Percentiles rank a stretch among this genome's conserved stretches.
phyloP scores from a whole-genome alignment of 2,113 vertebrate genomes.

The Oryzias curvinotus region DNA sequence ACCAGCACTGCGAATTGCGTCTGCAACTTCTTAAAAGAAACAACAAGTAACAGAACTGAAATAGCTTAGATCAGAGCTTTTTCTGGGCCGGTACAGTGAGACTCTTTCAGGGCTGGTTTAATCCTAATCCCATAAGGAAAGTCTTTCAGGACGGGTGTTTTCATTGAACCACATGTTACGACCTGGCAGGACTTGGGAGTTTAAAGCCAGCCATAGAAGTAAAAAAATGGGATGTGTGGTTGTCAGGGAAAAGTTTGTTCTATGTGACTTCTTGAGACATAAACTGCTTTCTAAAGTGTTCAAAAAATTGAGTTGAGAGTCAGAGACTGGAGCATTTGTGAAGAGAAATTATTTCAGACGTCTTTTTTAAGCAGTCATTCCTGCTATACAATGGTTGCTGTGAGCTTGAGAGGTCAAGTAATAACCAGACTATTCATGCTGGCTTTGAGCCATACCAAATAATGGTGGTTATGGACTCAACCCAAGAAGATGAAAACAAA shows the following conservation, averaged over 20 bases:
- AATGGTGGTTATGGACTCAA: constrained; percentile 67
- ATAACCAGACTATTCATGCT: constrained; percentile 30
- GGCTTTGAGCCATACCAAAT: constrained; percentile 56
- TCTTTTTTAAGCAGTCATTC: constrained; percentile 13
- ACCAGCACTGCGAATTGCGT: constrained; percentile 9
- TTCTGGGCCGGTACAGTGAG: constrained; percentile 35
- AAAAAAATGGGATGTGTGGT: constrained; percentile 44
- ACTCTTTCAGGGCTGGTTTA: constrained; percentile 46
- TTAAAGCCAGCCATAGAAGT: constrained; percentile 29
- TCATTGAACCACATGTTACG: constrained; percentile 47
- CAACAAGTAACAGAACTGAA: constrained; percentile 46
- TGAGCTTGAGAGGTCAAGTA: constrained; percentile 22
- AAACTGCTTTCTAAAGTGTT: no score
- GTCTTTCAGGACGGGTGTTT: constrained; percentile 37
- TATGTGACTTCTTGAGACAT: neutral
- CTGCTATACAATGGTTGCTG: constrained; percentile 28
- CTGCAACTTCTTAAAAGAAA: constrained; percentile 19
- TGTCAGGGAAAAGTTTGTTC: constrained; percentile 12
- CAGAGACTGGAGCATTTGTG: neutral
- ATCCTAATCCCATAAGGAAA: constrained; percentile 65
- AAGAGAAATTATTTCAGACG: neutral
- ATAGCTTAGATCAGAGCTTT: constrained; percentile 44
- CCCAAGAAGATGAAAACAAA: constrained; percentile 64
- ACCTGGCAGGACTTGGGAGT: constrained; percentile 23
- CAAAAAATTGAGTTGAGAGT: constrained; percentile 6